Evolutionary conservation across 1,140 invertebrate species (phyloP).

Genomic region (Berghia stephanieae): DNA sequence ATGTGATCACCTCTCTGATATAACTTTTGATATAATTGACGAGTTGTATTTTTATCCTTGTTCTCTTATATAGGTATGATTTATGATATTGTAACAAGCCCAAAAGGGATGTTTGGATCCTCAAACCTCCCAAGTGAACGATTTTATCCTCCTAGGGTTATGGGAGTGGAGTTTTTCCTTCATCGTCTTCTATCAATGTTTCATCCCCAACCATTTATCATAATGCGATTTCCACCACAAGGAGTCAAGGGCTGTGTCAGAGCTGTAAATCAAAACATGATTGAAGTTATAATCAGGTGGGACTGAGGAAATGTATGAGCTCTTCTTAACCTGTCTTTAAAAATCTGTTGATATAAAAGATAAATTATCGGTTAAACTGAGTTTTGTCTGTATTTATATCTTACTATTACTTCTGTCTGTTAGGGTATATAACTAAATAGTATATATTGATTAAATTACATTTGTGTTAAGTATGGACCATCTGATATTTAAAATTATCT

Average conservation of each 20-base stretch:
- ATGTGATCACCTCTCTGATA: no score
- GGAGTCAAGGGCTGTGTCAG: conserved; percentile 59
- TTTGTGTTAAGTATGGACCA: no score
- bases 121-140: conserved; percentile 49
- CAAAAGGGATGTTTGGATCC: conserved; percentile 16
- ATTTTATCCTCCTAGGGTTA: conserved; percentile 52
- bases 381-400: no score
- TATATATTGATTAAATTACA: no score
- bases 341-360: no score
- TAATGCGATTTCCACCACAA: conserved; percentile 62
- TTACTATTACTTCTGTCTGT: no score
- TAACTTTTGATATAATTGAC: no score
- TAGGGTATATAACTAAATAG: no score
- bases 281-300: conserved; percentile 67
- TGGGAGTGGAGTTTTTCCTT: conserved; percentile 41
- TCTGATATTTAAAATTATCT: no score
- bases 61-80: conserved; percentile 31
- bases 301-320: no score
- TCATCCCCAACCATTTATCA: conserved; percentile 62
- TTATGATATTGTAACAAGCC: not conserved
- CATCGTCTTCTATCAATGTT: conserved; percentile 61
- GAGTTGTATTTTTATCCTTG: conserved; percentile 51
- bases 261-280: conserved; percentile 57
- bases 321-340: no score
- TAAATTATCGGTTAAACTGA: no score